phyloP scores from a whole-genome alignment of 2,797 vertebrate genomes.

The Acanthurus lineatus region DNA sequence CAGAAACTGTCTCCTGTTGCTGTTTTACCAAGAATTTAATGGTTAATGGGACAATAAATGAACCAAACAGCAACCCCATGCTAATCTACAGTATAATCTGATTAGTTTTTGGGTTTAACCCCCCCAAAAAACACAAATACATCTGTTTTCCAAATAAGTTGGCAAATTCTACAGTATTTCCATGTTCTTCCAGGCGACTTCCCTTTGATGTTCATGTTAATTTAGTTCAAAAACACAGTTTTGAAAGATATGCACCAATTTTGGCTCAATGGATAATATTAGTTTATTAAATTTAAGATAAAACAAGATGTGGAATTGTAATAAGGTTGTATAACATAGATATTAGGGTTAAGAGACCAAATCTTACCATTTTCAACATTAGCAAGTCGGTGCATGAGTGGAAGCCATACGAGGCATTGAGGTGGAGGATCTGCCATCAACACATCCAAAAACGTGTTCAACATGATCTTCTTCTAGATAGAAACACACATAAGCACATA shows the following conservation, averaged over 20 bases:
- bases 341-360: too few species aligned
- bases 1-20: neutral
- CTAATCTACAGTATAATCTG: neutral
- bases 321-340: too few species aligned
- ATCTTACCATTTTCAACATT: conserved; percentile 96
- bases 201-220: neutral
- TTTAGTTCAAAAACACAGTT: too few species aligned
- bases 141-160: too few species aligned
- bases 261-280: too few species aligned
- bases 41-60: too few species aligned
- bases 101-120: too few species aligned
- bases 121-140: too few species aligned
- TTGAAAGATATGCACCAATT: neutral
- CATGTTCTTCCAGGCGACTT: too few species aligned
- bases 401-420: conserved; percentile 99
- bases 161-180: too few species aligned
- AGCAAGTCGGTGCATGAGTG: conserved; percentile 97
- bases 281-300: too few species aligned
- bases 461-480: conserved; percentile 94
- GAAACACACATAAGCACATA: conserved; percentile 62
- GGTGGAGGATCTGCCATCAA: conserved; percentile 98
- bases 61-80: neutral
- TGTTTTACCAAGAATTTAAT: neutral
- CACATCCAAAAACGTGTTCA: conserved; percentile 97
- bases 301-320: too few species aligned